Evolutionary conservation across 2,113 vertebrate species (phyloP), one percentile per base, ranked within the genome.

Genomic region (Crypturellus undulatus): DNA sequence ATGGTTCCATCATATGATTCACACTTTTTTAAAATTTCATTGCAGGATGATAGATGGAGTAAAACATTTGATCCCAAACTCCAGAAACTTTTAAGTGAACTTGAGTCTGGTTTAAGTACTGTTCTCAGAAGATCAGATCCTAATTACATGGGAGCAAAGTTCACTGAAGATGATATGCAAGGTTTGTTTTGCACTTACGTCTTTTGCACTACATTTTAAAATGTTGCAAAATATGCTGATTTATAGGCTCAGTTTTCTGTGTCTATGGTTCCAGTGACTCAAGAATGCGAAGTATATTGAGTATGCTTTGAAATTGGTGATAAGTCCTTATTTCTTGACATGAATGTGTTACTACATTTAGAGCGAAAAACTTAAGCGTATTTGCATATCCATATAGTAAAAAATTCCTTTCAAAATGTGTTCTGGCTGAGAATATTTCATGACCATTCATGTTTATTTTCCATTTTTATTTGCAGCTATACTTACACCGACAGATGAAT

Each of bases 31-130:
- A 70, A 60, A 75, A 80, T 84, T 94, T 94, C 79, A 8, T 95
- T 71, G 25, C 92, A 99, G 99, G 98, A 99, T 98, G 99, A 99
- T 64, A 98, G 95, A 70, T 99, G 99, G 99, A 98, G 98, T 96
- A 98, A 98, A 95, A 95, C 96, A 26, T 98, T 99, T 95, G 99
- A 99, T 95, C 99, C 99, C 3, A 99, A 99, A 92, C 98, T 99
- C 32, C 99, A 99, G 88, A 98, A 97, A 85, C 98, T 99, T 94
- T 96, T 99, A 92, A 98, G 97, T 96, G 99, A 99, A 62, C 97
- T 99, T 80, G 99, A 99, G 97, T 96, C 97, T 73, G 99, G 99
- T 17, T 97, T 99, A 90, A 98, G 99, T 77, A 97, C 98, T 68
- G 97, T 98, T 95, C 97, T 99, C 47, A 98, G 99, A 68, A 98